Evolutionary conservation across 2,888 invertebrate species (phyloP), one percentile per base, ranked within the genome.

Genomic region (Orgyia antiqua): DNA sequence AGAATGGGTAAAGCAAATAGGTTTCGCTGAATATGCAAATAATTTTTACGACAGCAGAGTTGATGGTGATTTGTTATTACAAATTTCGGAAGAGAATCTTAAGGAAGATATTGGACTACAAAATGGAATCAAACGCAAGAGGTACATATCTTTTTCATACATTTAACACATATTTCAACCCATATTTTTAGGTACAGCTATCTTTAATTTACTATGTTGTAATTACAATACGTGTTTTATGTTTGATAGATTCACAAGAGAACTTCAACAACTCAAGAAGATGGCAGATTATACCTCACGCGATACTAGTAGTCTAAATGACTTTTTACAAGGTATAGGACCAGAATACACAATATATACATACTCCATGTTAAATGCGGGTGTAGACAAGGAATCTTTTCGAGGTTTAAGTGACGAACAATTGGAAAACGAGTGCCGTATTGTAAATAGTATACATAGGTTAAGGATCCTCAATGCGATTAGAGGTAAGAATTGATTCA

Each of bases 1-100:
- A 52, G 97, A 98, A 79, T 99, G 99, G 99, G 96, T 99, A 0
- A 96, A 96, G 68, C 98, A 99, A 88, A 97, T 98, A 58, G 98
- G 98, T 0, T 99, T 98, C 71, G 89, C 90, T 9, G 93, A 94
- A 61, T 96, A 93, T 56, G 92, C 94, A 2, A 88, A 83, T 2
- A 93, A 93, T 68, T 99, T 99, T 69, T 90, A 92, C 24, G 94
- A 94, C 32, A 96, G 97, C 62, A 90, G 95, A 72, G 98, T 99
- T 15, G 99, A 99, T 72, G 99, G 99, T 4, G 99, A 99, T 87
- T 88, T 99, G 29, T 83, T 99, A 42, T 84, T 99, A 34, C 95
- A 96, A 72, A 87, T 99, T 44, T 94, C 93, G 6, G 98, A 98
- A 74, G 93, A 94, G 31, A 97, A 98, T 87, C 89, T 99, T 31